Conservation (phyloP, 1,140 invertebrate genomes). For the Drosophila setifemur region DNA sequence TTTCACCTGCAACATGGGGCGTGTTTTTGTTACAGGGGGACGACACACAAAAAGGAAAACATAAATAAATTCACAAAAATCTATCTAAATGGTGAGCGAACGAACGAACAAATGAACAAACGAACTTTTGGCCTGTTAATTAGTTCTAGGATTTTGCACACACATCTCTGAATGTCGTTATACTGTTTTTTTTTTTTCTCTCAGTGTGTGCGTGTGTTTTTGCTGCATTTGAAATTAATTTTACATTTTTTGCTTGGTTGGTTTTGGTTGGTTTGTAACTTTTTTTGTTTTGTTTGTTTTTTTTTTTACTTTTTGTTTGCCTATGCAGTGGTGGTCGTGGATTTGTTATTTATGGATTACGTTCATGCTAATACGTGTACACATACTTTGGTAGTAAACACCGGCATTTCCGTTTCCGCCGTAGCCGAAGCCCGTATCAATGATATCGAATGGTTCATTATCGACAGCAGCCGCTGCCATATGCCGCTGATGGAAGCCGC, state of each 20-base stretch:
- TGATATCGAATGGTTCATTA: constrained; percentile 77
- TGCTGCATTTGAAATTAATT: constrained; percentile 16
- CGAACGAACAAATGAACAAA: constrained; percentile 35
- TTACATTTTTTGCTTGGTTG: neutral
- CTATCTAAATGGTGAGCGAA: constrained; percentile 49
- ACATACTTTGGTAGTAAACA: constrained; percentile 81
- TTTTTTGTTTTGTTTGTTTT: constrained; percentile 34
- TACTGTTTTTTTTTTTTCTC: neutral
- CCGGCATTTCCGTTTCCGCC: constrained; percentile 71
- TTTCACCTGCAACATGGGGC: constrained; percentile 56
- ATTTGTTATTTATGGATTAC: constrained; percentile 65
- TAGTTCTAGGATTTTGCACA: constrained; percentile 21
- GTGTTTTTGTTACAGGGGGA: constrained; percentile 63
- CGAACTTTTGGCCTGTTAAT: constrained; percentile 41
- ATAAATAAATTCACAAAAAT: constrained; percentile 45
- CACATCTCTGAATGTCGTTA: constrained; percentile 14
- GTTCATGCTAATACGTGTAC: constrained; percentile 75
- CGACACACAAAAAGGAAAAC: constrained; percentile 64
- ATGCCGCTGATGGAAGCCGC: constrained; percentile 79
- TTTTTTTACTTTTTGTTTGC: constrained; percentile 34
- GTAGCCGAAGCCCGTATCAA: constrained; percentile 76
- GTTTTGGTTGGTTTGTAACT: constrained; percentile 11
- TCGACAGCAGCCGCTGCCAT: constrained; percentile 65
- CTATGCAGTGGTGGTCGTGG: constrained; percentile 18
- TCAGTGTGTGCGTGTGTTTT: neutral